phyloP scores from a whole-genome alignment of 2,888 invertebrate species.

The Digitonthophagus gazella region DNA sequence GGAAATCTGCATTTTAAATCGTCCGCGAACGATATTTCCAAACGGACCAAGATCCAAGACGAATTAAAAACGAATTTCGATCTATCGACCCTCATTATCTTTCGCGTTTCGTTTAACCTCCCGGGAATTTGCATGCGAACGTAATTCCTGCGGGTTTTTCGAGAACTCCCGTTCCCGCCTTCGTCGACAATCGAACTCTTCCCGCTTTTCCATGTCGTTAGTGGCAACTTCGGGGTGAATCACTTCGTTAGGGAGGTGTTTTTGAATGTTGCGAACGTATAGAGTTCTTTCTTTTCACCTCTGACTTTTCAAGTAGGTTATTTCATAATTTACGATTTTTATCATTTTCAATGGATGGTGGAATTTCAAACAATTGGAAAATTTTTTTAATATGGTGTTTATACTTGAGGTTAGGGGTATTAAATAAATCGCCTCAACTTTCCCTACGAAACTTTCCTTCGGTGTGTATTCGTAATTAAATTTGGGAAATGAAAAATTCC shows the following conservation, averaged over 20 bases:
- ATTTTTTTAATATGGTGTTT: neutral
- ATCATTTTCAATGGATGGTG: neutral
- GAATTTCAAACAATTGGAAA: no score
- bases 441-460: neutral
- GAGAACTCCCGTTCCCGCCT: neutral
- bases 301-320: neutral
- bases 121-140: constrained; percentile 4
- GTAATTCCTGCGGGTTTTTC: constrained; percentile 10
- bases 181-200: constrained; percentile 12
- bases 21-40: neutral
- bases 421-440: no score
- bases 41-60: neutral
- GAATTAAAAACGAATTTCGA: neutral
- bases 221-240: constrained; percentile 5
- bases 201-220: constrained; percentile 13
- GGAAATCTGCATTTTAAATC: neutral
- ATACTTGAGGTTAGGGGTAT: neutral
- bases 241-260: constrained; percentile 8
- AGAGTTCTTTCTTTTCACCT: neutral
- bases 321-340: neutral
- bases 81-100: constrained; percentile 7
- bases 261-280: neutral
- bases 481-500: neutral
- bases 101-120: constrained; percentile 34
- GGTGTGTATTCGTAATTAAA: neutral